phyloP scores from a whole-genome alignment of 2,113 vertebrate genomes.

The Etheostoma cragini region DNA sequence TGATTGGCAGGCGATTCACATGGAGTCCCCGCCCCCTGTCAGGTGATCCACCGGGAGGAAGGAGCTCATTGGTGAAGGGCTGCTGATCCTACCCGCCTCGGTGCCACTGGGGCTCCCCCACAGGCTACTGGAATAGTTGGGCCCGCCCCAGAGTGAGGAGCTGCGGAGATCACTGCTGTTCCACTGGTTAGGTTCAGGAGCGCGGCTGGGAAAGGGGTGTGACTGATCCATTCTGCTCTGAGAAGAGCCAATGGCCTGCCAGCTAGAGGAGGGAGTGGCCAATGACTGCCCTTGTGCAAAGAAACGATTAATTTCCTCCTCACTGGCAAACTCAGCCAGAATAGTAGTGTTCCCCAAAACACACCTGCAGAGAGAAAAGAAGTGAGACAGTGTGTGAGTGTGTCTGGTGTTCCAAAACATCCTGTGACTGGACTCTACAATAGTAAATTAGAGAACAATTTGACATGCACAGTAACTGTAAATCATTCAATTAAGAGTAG shows the following conservation, averaged over 20 bases:
- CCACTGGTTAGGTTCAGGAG: conserved; percentile 95
- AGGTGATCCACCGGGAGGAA: conserved; percentile 99
- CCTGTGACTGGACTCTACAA: no score
- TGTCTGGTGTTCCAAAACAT: neutral
- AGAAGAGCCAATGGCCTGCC: conserved; percentile 94
- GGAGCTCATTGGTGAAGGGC: conserved; percentile 94
- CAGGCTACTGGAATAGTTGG: conserved; percentile 97
- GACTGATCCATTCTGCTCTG: conserved; percentile 94
- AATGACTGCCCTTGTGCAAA: conserved; percentile 99
- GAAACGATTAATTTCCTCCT: conserved; percentile 99
- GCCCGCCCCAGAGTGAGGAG: conserved; percentile 96
- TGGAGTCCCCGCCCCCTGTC: conserved; percentile 93
- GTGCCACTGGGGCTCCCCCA: conserved; percentile 92
- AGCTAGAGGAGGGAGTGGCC: conserved; percentile 93
- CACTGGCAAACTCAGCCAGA: conserved; percentile 99
- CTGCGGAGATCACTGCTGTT: conserved; percentile 95
- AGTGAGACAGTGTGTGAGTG: neutral
- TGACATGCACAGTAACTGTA: no score
- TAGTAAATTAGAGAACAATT: no score
- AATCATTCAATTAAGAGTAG: neutral
- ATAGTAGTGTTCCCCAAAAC: conserved; percentile 99
- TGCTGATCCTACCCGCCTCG: conserved; percentile 92
- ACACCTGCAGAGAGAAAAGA: conserved; percentile 86
- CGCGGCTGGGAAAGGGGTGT: conserved; percentile 92
- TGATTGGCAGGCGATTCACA: conserved; percentile 88